Percentiles rank a stretch among this genome's conserved stretches.
phyloP scores from a whole-genome alignment of 2,888 invertebrate genomes.

The Orchesella flavescens region DNA sequence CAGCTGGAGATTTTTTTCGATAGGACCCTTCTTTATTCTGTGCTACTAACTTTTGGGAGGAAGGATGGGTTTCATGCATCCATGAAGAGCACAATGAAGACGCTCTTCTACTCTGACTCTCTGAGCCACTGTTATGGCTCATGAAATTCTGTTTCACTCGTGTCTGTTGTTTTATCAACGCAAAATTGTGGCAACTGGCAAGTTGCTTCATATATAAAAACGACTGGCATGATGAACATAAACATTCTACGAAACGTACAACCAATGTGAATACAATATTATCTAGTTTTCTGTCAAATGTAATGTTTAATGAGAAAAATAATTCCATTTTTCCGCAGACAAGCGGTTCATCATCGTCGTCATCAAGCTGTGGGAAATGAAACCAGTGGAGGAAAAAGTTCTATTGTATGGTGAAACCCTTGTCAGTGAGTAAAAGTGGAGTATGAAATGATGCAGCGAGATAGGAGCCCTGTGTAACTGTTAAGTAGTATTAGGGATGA shows the following conservation, averaged over 20 bases:
- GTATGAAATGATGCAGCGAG: not conserved
- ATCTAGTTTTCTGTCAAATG: conserved; percentile 33
- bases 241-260: not conserved
- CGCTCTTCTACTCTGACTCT: conserved; percentile 20
- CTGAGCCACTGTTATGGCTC: conserved; percentile 42
- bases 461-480: not conserved
- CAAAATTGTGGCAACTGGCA: conserved; percentile 17
- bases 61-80: conserved; percentile 26
- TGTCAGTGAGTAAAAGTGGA: not conserved
- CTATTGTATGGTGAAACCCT: not conserved
- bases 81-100: conserved; percentile 36
- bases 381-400: conserved; percentile 3
- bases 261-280: conserved; percentile 4
- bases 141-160: conserved; percentile 36
- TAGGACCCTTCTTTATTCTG: not conserved
- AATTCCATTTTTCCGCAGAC: conserved; percentile 16
- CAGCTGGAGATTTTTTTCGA: conserved; percentile 7
- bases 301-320: conserved; percentile 44
- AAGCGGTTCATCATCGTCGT: conserved; percentile 20
- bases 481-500: too few species aligned
- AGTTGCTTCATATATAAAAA: not conserved
- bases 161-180: conserved; percentile 9
- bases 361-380: not conserved
- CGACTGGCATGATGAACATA: not conserved
- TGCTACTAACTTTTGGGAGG: not conserved